Base-by-base conservation (phyloP, 92 coral and sea anemone species). In the Chrysogorgia sp. region DNA sequence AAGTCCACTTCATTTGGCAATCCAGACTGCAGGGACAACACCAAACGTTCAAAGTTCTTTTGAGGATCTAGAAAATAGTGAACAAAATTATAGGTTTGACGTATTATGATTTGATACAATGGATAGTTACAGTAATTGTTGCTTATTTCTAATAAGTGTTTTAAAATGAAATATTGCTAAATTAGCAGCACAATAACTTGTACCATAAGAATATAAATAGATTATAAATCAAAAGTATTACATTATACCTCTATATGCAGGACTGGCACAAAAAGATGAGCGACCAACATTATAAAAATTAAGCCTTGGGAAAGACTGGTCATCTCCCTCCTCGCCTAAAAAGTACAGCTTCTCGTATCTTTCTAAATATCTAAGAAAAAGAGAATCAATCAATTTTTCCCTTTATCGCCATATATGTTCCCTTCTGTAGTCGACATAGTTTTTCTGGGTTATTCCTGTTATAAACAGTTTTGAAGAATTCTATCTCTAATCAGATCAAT, bases 1-100 rank as follows among this genome's bases (percentile, higher is more conserved):
- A 96, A 96, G 71, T 96, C 99, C 78, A 96, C 99, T 85, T 96
- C 99, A 67, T 96, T 96, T 9, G 99, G 97, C 68, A 96, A 71
- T 29, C 99, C 99, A 83, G 97, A 96, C 69, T 96, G 92, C 58
- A 96, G 87, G 9, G 99, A 96, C 40, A 96, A 86, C 58, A 96
- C 96, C 7, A 96, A 86, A 74, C 89, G 84, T 74, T 96, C 99
- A 88, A 96, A 96, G 79, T 96, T 96, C 80, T 92, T 87, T 49
- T 83, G 72, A 22, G 90, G 86, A 84, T 92, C 99, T 89, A 71
- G 8, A 10, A 58, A 50, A 29, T 25, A 64, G 23, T 43, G 15
- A 12, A 75, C 34, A 14, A 26, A 74, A 5, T 15, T 21, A 35
- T 25, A 26, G 13, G 10, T 20, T 56, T 56, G 24, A 22, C 23